Base-by-base conservation (phyloP, 1,140 invertebrate genomes). In the Lepidotrigona ventralis region DNA sequence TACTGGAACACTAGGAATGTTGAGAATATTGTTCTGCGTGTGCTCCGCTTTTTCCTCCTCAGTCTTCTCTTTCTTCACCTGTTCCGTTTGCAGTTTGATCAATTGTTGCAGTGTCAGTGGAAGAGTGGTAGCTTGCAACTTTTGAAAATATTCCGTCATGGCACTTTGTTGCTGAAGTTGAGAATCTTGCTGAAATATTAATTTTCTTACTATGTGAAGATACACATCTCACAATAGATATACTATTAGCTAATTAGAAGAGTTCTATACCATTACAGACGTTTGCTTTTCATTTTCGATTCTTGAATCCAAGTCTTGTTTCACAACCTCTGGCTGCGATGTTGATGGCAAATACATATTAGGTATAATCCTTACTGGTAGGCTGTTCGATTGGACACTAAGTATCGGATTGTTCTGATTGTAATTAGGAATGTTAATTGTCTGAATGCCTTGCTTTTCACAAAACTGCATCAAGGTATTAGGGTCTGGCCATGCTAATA, bases 111-210 rank as follows among this genome's bases (percentile, higher is more conserved):
- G 70, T 11, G 92, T 93, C 73, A 94, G 58, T 56, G 94, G 93
- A 69, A 94, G 74, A 71, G 90, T 91, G 33, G 92, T 92, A 4
- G 94, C 91, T 88, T 94, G 93, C 29, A 94, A 84, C 72, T 94
- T 94, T 79, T 94, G 94, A 5, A 94, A 79, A 85, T 94, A 94
- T 33, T 95, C 94, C 21, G 93, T 91, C 91, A 94, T 92, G 68
- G 90, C 86, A 84, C 89, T 92, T 88, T 93, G 92, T 33, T 92
- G 91, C 26, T 93, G 91, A 19, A 92, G 86, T 56, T 91, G 92
- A 71, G 91, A 89, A 58, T 92, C 90, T 56, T 91, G 81, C 79
- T 86, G 51, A 71, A 78, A 79, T 71, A 29, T 54, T 29, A 79
- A 74, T 26, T 23, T 68, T 46, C 68, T 78, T 9, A 53, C 68